A percentile compares a stretch with the other conserved stretches of the same genome.
These are phyloP conservation scores for Arrhamphus sclerolepis DNA, from an alignment of 2,797 vertebrate genomes.

Conservation along the genomic window DNA sequence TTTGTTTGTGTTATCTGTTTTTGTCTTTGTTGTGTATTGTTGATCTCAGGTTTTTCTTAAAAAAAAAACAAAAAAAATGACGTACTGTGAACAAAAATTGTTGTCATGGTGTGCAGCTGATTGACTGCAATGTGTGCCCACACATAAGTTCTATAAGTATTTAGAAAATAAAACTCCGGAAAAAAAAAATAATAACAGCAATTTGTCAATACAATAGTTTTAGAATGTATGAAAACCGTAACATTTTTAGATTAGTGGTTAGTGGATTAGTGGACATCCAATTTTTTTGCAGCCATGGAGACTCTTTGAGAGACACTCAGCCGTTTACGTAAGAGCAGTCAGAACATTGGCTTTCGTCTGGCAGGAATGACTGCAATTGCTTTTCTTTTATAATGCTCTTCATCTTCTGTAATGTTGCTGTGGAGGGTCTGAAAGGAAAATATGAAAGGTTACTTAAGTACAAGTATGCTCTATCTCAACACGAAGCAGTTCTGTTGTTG, in stretches of 20 bases:
- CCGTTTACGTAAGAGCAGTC: conserved; percentile 67
- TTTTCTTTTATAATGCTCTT: conserved; percentile 49
- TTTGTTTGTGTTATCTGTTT: no score
- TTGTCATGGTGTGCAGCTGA: neutral
- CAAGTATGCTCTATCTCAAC: conserved; percentile 48
- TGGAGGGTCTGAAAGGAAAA: conserved; percentile 55
- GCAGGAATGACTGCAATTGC: conserved; percentile 66
- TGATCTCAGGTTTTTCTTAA: no score
- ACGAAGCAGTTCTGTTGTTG: conserved; percentile 25
- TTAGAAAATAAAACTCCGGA: neutral
- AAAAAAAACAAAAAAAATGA: neutral
- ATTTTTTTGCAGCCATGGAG: conserved; percentile 67
- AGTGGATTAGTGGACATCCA: no score
- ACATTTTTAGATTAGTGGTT: conserved; percentile 56
- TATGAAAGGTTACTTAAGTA: conserved; percentile 48
- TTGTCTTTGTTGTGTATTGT: no score
- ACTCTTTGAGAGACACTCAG: conserved; percentile 71
- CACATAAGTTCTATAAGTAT: neutral
- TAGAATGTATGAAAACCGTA: conserved; percentile 28
- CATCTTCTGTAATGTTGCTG: conserved; percentile 38
- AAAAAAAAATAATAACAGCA: conserved; percentile 8
- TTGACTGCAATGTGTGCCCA: neutral
- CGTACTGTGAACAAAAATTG: neutral
- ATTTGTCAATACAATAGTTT: conserved; percentile 15
- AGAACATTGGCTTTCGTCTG: conserved; percentile 77